Percentiles rank a stretch among this genome's conserved stretches.
Conservation (phyloP, 2,797 vertebrate genomes). For the Phalloptychus januarius region DNA sequence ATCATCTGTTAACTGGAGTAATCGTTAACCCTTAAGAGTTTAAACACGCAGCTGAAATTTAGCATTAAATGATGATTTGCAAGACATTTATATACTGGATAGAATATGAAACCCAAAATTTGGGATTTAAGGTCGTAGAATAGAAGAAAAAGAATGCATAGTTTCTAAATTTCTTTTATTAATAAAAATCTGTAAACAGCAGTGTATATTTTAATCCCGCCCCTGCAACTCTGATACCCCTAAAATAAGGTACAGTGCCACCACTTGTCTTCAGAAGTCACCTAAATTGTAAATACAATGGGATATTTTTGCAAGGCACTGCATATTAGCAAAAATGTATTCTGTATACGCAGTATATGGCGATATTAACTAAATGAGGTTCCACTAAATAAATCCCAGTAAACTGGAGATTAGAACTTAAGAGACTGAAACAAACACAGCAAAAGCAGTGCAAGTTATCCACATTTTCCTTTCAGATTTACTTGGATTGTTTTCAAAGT, state of each 20-base stretch:
- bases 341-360: not conserved
- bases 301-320: not conserved
- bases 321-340: not conserved
- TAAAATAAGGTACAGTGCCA: constrained; percentile 4
- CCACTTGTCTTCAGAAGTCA: not conserved
- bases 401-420: not conserved
- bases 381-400: constrained; percentile 1
- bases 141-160: not conserved
- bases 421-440: not conserved
- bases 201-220: not conserved
- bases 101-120: not conserved
- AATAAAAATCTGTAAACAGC: constrained; percentile 3
- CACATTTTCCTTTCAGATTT: not conserved
- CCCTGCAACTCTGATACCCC: not conserved
- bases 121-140: not conserved
- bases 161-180: not conserved
- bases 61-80: constrained; percentile 18
- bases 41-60: constrained; percentile 5
- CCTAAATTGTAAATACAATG: constrained; percentile 2
- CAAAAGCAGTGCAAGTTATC: not conserved
- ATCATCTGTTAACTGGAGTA: constrained; percentile 38
- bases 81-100: not conserved
- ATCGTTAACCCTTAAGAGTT: constrained; percentile 16
- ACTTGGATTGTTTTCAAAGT: not conserved
- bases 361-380: not conserved